Base-by-base conservation (phyloP, 2,797 vertebrate genomes). In the Chelonia mydas region DNA sequence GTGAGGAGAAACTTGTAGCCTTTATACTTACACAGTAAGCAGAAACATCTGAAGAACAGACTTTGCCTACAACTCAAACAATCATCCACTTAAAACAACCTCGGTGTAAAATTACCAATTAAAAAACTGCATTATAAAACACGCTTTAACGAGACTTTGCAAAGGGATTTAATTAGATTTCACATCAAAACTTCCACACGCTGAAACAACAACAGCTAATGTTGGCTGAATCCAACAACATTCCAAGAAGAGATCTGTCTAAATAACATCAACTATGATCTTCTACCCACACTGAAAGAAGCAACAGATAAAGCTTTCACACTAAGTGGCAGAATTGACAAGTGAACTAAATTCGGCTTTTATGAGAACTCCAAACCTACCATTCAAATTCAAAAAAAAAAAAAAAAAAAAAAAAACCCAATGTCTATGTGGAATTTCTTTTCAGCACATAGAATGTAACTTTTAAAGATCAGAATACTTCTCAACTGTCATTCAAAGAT, bases 401-500 rank as follows among this genome's bases (percentile, higher is more conserved):
- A 11, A n/a, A n/a, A n/a, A n/a, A 6, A 10, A 23, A 85, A 86
- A 93, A 59, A 89, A 1, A 15, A 11, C 11, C 27, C 25, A 50
- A 4, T 0, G 1, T 11, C 4, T 2, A 13, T 3, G 6, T 41
- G 83, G 55, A 84, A 92, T 89, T 88, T 78, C 87, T 96, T 95
- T 94, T 88, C 94, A 57, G 72, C 41, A 80, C 59, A 59, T n/a
- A 94, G 53, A 93, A 96, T 31, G 51, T 55, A 97, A 92, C 50
- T 95, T 96, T 78, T 81, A 94, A 96, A 97, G 94, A 94, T 5
- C 95, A 21, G 11, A 28, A 77, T 8, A 8, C 74, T 89, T 86
- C 51, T 83, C n/a, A 84, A 45, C 84, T 93, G 94, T 83, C 90
- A 80, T 50, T 97, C 90, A 88, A 94, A 97, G 76, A 89, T 88